Base-by-base conservation (phyloP, 1,140 invertebrate species). In the Babylonia areolata region DNA sequence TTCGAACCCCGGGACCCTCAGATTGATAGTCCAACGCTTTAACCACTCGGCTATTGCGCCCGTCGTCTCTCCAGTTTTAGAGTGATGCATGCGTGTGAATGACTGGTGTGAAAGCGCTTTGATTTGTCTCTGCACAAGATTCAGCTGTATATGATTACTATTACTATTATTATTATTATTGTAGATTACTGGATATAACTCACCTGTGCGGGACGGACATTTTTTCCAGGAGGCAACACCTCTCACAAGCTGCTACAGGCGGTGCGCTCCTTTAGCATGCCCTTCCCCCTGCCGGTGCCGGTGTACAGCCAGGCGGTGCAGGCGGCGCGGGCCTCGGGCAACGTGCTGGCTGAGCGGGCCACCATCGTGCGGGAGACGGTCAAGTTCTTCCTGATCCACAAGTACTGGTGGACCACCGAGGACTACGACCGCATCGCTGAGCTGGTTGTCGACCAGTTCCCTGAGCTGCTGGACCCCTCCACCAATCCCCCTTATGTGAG, bases 401-500 rank as follows among this genome's bases (percentile, higher is more conserved):
- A 89, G 71, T 85, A 89, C 58, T 86, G 85, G 71, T 89, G 88
- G 88, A 89, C 79, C 64, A 89, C 86, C 42, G 84, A 87, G 58
- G 88, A 89, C 77, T 89, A 89, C 82, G 88, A 89, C 71, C 82
- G 86, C 17, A 89, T 89, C 39, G 86, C 88, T 2, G 81, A 87
- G 37, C 39, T 89, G 20, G 88, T 89, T 17, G 84, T 89, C 37
- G 79, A 87, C n/a, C 69, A 87, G 39, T 89, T 89, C 54, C 88
- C 88, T n/a, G 88, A 87, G 42, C 83, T 89, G 1, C 64, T 40
- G 1, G 82, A 84, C 37, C 69, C 82, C 17, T n/a, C 51, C 9
- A 81, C 80, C 23, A n/a, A n/a, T 46, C 46, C 46, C n/a, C 58
- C 80, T 54, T 84, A 46, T 46, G 82, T 84, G 33, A 84, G 82